These are phyloP conservation scores for Sebastes nivosus DNA, from an alignment of 2,797 vertebrate genomes.

Conservation along the genomic window DNA sequence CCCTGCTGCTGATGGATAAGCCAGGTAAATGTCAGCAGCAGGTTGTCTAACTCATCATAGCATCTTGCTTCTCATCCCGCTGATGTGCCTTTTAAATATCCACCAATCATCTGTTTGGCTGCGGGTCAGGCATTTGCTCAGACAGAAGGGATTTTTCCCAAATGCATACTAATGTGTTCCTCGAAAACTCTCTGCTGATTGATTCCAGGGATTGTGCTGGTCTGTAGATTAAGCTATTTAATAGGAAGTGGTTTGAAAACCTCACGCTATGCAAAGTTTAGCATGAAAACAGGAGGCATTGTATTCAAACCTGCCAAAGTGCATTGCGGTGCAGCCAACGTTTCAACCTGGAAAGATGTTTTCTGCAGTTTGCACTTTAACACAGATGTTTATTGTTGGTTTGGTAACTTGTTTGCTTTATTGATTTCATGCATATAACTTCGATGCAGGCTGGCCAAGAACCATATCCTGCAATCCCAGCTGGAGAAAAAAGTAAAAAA, in stretches of 20 bases:
- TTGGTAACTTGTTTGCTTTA: slow-evolving; percentile 5
- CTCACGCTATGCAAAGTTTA: slow-evolving; percentile 19
- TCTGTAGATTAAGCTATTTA: slow-evolving; percentile 32
- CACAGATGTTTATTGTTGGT: slow-evolving; percentile 4
- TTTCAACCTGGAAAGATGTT: background rate
- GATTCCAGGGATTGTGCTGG: slow-evolving; percentile 48
- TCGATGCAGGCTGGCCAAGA: background rate
- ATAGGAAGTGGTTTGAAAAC: slow-evolving; percentile 33
- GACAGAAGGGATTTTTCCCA: slow-evolving; percentile 45
- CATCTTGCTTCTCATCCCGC: slow-evolving; percentile 11
- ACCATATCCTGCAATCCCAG: slow-evolving; percentile 18
- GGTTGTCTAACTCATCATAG: slow-evolving; percentile 18
- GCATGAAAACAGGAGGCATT: slow-evolving; percentile 8
- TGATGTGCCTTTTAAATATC: slow-evolving; percentile 45
- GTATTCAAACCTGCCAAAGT: slow-evolving; percentile 4
- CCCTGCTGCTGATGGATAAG: slow-evolving; percentile 28
- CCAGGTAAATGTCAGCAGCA: slow-evolving; percentile 36
- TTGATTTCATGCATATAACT: background rate
- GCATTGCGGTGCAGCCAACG: background rate
- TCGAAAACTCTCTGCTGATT: slow-evolving; percentile 32
- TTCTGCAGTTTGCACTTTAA: background rate
- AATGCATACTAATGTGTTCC: slow-evolving; percentile 56
- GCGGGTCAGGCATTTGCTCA: slow-evolving; percentile 18
- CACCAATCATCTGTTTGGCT: slow-evolving; percentile 56
- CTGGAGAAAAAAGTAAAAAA: slow-evolving; percentile 44